Base-by-base conservation (phyloP, 2,797 vertebrate genomes). In the Tragopan temminckii region DNA sequence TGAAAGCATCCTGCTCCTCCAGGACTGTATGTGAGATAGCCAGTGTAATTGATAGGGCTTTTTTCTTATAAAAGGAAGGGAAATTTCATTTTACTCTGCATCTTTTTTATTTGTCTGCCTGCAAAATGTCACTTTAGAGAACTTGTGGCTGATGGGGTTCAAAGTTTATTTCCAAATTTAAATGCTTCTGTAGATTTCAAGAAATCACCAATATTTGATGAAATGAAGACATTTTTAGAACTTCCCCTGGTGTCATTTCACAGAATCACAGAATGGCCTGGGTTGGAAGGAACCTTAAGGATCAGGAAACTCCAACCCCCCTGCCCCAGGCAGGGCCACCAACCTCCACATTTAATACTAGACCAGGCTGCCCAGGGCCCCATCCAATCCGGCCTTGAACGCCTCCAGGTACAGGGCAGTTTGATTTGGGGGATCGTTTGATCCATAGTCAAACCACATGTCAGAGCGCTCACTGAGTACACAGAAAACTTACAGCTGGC, bases 1-100 rank as follows among this genome's bases (percentile, higher is more conserved):
- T 95, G n/a, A 42, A 87, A 82, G 69, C 75, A 58, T 83, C 79
- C 61, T 69, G 31, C 55, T 95, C 55, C 62, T 85, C 59, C 43
- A 21, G 62, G 50, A 42, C 21, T 33, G 31, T 50, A 29, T 10
- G 52, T 45, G 38, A 12, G 42, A 58, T 24, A 27, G 55, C 17
- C 35, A 35, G 17, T 1, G 2, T 76, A 85, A 72, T 13, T 17
- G 48, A n/a, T 8, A 35, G 25, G 18, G 21, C 35, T 4, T 35
- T 81, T 66, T 92, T 74, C 66, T n/a, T 11, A 23, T 23, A 63
- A 83, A 92, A 93, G 68, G 38, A 80, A 42, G 50, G 6, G 33
- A 79, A 83, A 46, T 17, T 80, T 48, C 36, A 11, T 20, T 78
- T 69, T 52, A 33, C 5, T 15, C 18, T 46, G 38, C 7, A 33